Conservation (phyloP, 2,797 vertebrate genomes). For the Melanotaenia trifasciata region DNA sequence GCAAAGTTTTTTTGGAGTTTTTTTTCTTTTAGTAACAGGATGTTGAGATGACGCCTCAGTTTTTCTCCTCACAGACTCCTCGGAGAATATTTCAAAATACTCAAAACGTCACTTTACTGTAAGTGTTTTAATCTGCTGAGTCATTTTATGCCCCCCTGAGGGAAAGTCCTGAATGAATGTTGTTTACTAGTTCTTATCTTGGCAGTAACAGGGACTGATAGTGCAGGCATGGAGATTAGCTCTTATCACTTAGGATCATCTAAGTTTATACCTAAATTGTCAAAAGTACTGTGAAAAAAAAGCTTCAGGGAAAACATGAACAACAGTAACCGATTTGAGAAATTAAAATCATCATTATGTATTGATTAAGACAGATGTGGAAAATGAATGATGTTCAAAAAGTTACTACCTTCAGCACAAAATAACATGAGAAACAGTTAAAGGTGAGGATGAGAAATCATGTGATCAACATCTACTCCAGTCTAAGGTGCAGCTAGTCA, state of each 20-base stretch:
- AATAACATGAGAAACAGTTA: background rate
- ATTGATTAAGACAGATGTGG: background rate
- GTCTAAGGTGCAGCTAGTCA: slow-evolving; percentile 49
- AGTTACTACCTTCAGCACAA: background rate
- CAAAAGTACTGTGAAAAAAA: slow-evolving; percentile 17
- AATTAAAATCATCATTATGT: background rate
- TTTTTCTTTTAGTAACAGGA: background rate
- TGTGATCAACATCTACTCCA: slow-evolving; percentile 9
- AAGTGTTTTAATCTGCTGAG: slow-evolving; percentile 27
- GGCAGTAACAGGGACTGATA: slow-evolving; percentile 29
- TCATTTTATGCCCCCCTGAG: slow-evolving; percentile 29
- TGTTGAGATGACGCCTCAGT: background rate
- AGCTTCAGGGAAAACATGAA: slow-evolving; percentile 9
- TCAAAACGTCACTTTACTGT: slow-evolving; percentile 12
- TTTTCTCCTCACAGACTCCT: slow-evolving; percentile 26
- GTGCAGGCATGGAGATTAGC: slow-evolving; percentile 19
- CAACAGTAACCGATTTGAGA: background rate
- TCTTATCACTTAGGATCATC: slow-evolving; percentile 42
- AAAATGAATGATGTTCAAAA: background rate
- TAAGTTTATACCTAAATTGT: slow-evolving; percentile 25
- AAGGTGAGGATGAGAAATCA: slow-evolving; percentile 11
- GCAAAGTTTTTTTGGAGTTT: background rate
- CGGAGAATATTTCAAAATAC: slow-evolving; percentile 20
- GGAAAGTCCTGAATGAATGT: slow-evolving; percentile 27
- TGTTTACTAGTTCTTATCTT: slow-evolving; percentile 39